Evolutionary conservation across 2,888 invertebrate genomes (phyloP).

Genomic region (Trileptium ribeirensis): DNA sequence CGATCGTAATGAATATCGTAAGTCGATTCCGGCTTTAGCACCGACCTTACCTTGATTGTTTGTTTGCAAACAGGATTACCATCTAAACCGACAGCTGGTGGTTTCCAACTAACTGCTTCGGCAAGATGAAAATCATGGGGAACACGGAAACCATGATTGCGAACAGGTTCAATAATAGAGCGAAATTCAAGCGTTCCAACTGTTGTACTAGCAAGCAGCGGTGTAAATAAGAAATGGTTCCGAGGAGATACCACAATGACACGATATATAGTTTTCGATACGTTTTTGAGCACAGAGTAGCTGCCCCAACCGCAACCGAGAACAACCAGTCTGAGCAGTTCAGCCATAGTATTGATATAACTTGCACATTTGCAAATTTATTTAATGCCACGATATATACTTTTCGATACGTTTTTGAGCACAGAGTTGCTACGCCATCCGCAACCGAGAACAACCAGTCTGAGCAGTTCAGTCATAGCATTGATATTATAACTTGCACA

Average conservation of each 20-base stretch:
- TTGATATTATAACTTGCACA: too few relatives aligned
- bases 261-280: conserved; percentile 51
- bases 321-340: conserved; percentile 44
- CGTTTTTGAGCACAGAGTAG: conserved; percentile 51
- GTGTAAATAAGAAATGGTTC: conserved; percentile 55
- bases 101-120: conserved; percentile 39
- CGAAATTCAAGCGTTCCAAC: conserved; percentile 51
- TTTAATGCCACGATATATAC: conserved; percentile 50
- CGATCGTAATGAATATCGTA: conserved; percentile 52
- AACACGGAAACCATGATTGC: conserved; percentile 51
- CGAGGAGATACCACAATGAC: conserved; percentile 53
- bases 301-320: conserved; percentile 55
- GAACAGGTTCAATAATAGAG: conserved; percentile 54
- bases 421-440: conserved; percentile 55
- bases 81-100: not conserved
- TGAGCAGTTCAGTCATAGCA: not conserved
- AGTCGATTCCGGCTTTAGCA: conserved; percentile 39
- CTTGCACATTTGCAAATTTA: too few relatives aligned
- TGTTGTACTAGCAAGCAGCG: conserved; percentile 53
- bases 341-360: too few relatives aligned
- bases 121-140: conserved; percentile 52
- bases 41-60: conserved; percentile 46
- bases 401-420: conserved; percentile 49
- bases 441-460: conserved; percentile 52
- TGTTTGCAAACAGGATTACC: too few relatives aligned